A percentile compares a stretch with the other conserved stretches of the same genome.
phyloP scores from a whole-genome alignment of 2,113 vertebrate genomes.

The Daboia siamensis region DNA sequence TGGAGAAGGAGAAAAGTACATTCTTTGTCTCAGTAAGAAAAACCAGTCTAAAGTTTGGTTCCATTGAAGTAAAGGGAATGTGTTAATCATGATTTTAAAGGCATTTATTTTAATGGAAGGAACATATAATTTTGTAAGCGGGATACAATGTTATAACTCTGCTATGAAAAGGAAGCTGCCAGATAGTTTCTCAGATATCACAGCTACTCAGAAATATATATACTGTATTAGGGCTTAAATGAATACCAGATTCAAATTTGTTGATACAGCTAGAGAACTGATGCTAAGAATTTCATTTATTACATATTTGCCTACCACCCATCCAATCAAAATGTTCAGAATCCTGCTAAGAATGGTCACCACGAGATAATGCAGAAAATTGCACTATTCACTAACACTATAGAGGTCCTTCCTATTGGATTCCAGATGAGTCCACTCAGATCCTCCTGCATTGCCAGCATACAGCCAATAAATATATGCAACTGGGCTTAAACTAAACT shows the following conservation, averaged over 20 bases:
- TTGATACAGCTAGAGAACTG: not conserved
- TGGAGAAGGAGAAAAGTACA: not conserved
- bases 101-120: not conserved
- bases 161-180: not conserved
- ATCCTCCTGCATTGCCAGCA: not conserved
- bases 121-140: not conserved
- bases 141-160: not conserved
- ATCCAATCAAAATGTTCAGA: not conserved
- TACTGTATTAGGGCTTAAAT: not conserved
- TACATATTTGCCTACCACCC: not conserved
- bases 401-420: not conserved
- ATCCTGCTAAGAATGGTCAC: not conserved
- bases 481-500: not conserved
- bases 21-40: not conserved
- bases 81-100: not conserved
- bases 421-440: not conserved
- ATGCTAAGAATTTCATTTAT: not conserved
- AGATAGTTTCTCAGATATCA: not conserved
- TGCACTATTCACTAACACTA: not conserved
- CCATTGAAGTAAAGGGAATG: not conserved
- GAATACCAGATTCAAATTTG: not conserved
- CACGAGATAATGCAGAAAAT: too few relatives aligned
- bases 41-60: not conserved
- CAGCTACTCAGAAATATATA: not conserved
- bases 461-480: not conserved